Percentiles rank a stretch among this genome's conserved stretches.
These are phyloP conservation scores for Zaprionus gabonicus DNA, from an alignment of 1,140 invertebrate genomes.

Conservation along the genomic window DNA sequence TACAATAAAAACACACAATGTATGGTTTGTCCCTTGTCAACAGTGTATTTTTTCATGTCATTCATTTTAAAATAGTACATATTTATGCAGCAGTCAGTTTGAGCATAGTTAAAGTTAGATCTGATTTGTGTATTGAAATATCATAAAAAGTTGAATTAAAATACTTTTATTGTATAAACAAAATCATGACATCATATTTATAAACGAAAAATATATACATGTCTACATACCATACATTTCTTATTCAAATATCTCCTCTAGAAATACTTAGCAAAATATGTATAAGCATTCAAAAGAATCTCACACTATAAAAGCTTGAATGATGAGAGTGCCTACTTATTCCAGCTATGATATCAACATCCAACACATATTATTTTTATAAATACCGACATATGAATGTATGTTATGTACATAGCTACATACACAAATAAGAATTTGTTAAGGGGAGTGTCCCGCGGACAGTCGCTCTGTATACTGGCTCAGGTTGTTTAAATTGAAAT, in stretches of 20 bases:
- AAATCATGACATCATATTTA: background rate
- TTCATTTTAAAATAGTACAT: background rate
- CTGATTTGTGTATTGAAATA: conserved; percentile 1
- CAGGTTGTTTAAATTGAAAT: conserved; percentile 78
- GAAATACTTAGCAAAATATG: conserved; percentile 60
- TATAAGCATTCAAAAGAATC: conserved; percentile 34
- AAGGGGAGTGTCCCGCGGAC: conserved; percentile 34
- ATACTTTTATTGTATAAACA: background rate
- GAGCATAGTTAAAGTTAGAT: background rate
- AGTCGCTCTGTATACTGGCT: conserved; percentile 33
- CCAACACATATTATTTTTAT: conserved; percentile 29
- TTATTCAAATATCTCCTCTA: conserved; percentile 44
- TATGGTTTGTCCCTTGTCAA: background rate
- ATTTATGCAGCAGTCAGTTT: no score
- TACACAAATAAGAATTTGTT: conserved; percentile 64
- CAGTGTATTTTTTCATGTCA: background rate
- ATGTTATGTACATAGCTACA: background rate
- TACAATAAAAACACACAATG: background rate
- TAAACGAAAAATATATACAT: conserved; percentile 19
- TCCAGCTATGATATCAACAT: conserved; percentile 59
- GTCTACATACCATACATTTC: background rate
- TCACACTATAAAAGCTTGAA: conserved; percentile 34
- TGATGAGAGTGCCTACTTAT: conserved; percentile 17
- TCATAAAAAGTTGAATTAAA: background rate
- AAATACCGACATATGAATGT: background rate